phyloP scores from a whole-genome alignment of 2,797 vertebrate genomes.

The Antrozous pallidus region DNA sequence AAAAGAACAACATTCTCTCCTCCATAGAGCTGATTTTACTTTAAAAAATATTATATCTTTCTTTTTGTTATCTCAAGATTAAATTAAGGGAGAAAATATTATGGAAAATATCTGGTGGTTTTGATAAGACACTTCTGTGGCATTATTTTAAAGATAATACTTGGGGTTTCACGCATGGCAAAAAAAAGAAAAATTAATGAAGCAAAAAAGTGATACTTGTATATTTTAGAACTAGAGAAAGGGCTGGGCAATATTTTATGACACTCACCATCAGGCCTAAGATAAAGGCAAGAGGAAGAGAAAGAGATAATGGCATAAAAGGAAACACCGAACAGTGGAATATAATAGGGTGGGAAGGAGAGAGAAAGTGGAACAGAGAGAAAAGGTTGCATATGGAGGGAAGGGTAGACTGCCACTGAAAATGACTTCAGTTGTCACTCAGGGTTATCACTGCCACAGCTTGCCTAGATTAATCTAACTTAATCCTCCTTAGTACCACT shows the following conservation, averaged over 20 bases:
- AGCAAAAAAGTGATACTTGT: neutral
- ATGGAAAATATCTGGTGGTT: neutral
- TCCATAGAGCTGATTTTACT: neutral
- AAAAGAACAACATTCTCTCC: neutral
- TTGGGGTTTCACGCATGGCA: neutral
- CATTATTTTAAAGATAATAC: conserved; percentile 33
- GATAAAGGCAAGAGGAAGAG: neutral
- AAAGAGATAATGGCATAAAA: neutral
- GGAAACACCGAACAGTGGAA: neutral
- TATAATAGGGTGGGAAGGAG: neutral
- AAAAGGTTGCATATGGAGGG: neutral
- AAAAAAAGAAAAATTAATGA: neutral
- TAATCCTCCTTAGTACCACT: neutral
- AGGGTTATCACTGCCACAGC: neutral
- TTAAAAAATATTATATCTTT: neutral
- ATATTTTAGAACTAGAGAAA: neutral
- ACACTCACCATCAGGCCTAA: neutral
- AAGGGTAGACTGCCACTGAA: neutral
- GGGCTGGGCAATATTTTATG: neutral
- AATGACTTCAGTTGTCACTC: conserved; percentile 18
- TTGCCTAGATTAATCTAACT: neutral
- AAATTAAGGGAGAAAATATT: conserved; percentile 8
- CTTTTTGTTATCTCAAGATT: neutral
- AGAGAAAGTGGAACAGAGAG: neutral
- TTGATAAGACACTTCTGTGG: neutral